phyloP scores from a whole-genome alignment of 2,113 vertebrate species.

The Danio rerio region DNA sequence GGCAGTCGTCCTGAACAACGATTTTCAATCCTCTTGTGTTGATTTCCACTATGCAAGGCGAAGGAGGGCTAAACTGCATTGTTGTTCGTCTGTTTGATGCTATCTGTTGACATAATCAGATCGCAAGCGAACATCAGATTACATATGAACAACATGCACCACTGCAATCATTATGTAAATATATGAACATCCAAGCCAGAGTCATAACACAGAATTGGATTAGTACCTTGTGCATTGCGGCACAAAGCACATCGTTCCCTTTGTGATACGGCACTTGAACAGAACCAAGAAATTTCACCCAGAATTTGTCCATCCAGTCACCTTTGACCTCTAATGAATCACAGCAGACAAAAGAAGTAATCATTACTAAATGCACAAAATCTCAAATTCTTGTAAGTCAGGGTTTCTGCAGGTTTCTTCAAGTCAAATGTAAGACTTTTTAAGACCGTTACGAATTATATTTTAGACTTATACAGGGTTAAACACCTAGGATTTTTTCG shows the following conservation, averaged over 20 bases:
- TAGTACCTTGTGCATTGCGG: conserved; percentile 94
- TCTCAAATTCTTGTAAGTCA: background rate
- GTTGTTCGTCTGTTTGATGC: conserved; percentile 84
- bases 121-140: conserved; percentile 3
- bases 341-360: background rate
- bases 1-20: conserved; percentile 77
- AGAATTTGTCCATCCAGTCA: conserved; percentile 85
- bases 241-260: conserved; percentile 90
- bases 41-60: conserved; percentile 89
- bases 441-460: too few species aligned
- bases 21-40: conserved; percentile 89
- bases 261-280: conserved; percentile 94
- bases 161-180: conserved; percentile 5
- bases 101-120: conserved; percentile 76
- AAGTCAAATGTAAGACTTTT: too few species aligned
- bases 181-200: background rate
- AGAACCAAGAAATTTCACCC: conserved; percentile 91
- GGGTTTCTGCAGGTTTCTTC: too few species aligned
- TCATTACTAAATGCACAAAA: background rate
- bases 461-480: too few species aligned
- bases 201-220: background rate
- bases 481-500: too few species aligned
- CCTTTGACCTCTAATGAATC: conserved; percentile 72
- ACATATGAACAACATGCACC: background rate
- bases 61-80: conserved; percentile 80